Conservation (phyloP, 2,797 vertebrate species). For the Clamator glandarius region DNA sequence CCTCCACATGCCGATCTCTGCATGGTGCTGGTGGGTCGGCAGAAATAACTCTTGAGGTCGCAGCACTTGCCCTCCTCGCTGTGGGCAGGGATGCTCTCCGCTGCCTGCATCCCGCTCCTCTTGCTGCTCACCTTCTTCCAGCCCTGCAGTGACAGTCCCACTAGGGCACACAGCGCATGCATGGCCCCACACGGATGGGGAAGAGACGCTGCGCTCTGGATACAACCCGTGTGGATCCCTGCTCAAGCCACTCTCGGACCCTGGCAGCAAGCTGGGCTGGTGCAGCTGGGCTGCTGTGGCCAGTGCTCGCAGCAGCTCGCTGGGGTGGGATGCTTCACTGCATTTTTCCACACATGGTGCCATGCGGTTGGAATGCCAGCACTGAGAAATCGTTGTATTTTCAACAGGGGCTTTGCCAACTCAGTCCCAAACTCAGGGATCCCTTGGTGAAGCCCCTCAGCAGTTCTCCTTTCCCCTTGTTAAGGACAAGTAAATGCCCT, state of each 20-base stretch:
- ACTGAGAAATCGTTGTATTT: background rate
- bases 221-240: rapidly evolving
- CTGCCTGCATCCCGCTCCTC: background rate
- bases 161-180: constrained; percentile 77
- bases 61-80: rapidly evolving
- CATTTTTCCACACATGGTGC: background rate
- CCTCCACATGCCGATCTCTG: background rate
- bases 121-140: constrained; percentile 62
- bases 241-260: background rate
- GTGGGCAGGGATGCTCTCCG: background rate
- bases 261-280: rapidly evolving
- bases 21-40: rapidly evolving
- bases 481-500: background rate
- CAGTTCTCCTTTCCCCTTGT: background rate
- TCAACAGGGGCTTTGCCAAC: background rate
- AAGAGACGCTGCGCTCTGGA: background rate
- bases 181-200: background rate
- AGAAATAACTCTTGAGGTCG: background rate
- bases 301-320: background rate
- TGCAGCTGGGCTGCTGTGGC: rapidly evolving
- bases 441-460: background rate
- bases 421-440: background rate
- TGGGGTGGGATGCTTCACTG: background rate
- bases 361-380: rapidly evolving
- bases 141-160: constrained; percentile 71